Evolutionary conservation across 2,797 vertebrate species (phyloP).

Genomic region (Fratercula arctica): DNA sequence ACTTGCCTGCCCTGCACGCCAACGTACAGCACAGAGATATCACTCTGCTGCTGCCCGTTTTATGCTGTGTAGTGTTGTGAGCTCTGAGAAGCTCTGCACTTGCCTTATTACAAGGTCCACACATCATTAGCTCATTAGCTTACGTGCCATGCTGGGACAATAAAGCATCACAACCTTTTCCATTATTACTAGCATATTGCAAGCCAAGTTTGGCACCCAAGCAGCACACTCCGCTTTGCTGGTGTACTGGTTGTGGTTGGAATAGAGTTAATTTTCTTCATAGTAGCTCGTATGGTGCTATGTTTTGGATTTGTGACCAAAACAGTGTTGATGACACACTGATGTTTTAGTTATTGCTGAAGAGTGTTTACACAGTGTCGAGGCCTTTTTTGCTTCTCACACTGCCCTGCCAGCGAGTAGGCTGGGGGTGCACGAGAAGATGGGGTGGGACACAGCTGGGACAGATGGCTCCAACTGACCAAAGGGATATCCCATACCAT

Average conservation of each 20-base stretch:
- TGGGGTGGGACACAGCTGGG: background rate
- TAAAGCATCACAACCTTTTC: background rate
- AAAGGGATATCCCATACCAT: background rate
- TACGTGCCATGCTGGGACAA: background rate
- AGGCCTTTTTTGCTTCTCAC: background rate
- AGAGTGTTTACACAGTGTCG: background rate
- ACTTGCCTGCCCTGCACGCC: background rate
- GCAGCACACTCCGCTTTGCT: background rate
- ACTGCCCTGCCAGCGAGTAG: fast-evolving
- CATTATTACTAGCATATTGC: background rate
- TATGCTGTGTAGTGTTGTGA: background rate
- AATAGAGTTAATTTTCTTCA: background rate
- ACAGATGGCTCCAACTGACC: background rate
- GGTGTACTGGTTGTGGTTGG: background rate
- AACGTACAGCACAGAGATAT: background rate
- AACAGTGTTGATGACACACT: background rate
- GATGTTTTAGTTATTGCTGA: background rate
- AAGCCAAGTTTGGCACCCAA: background rate
- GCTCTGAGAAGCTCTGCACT: background rate
- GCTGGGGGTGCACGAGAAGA: background rate
- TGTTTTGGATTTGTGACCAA: background rate
- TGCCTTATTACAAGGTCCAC: background rate
- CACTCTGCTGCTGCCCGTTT: background rate
- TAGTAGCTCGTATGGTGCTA: background rate
- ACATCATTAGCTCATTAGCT: background rate